Evolutionary conservation across 2,113 vertebrate species (phyloP).

Genomic region (Phrynosoma blainvillii): DNA sequence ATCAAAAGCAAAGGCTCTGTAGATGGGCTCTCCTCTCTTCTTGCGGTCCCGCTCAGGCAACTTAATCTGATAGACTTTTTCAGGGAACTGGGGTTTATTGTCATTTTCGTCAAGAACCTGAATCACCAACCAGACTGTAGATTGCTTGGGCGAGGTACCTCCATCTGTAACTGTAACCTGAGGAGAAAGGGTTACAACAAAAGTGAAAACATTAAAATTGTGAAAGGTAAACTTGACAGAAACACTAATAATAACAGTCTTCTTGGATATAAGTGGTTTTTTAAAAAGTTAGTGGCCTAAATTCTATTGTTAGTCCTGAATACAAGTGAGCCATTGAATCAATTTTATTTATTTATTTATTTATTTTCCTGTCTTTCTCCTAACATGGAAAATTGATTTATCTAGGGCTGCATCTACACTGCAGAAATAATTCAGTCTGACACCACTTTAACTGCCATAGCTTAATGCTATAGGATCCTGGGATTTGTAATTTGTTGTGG

Average conservation of each 20-base stretch:
- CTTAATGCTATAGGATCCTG: too few species aligned
- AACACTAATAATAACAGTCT: background rate
- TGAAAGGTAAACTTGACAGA: background rate
- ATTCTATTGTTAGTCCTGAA: too few species aligned
- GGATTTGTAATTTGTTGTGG: too few species aligned
- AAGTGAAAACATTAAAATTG: background rate
- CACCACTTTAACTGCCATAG: too few species aligned
- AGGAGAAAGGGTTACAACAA: conserved; percentile 31
- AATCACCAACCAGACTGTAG: conserved; percentile 91
- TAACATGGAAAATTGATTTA: too few species aligned
- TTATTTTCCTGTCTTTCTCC: too few species aligned
- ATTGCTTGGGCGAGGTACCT: conserved; percentile 84
- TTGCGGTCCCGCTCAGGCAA: conserved; percentile 92
- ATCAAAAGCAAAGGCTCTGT: conserved; percentile 93
- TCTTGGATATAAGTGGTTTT: too few species aligned
- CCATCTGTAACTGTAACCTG: conserved; percentile 93
- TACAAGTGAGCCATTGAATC: too few species aligned
- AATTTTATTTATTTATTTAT: too few species aligned
- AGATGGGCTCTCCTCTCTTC: conserved; percentile 91
- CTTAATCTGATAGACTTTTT: conserved; percentile 95
- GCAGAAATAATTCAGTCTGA: too few species aligned
- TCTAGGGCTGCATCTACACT: too few species aligned
- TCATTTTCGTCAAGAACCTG: conserved; percentile 96
- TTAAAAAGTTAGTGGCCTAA: too few species aligned
- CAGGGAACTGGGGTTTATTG: conserved; percentile 93